Conservation (phyloP, 2,888 invertebrate species). For the Palloptera scutellata region DNA sequence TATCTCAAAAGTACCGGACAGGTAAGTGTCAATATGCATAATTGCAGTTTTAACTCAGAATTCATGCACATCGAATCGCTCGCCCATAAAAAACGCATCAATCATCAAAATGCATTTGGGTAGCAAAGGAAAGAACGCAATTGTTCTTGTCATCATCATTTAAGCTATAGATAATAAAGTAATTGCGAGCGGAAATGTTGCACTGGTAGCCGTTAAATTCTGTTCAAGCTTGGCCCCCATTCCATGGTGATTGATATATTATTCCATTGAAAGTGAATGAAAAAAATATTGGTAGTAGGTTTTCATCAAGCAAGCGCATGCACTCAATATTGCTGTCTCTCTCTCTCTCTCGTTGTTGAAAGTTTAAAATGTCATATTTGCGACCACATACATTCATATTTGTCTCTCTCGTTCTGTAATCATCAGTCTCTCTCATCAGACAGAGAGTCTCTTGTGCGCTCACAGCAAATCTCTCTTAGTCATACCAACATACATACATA, state of each 20-base stretch:
- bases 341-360: not conserved
- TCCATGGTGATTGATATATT: slow-evolving; percentile 61
- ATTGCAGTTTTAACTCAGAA: not conserved
- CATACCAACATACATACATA: slow-evolving; percentile 21
- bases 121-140: not conserved
- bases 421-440: slow-evolving; percentile 19
- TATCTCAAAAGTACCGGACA: slow-evolving; percentile 71
- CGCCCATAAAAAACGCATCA: not conserved
- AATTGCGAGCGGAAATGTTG: slow-evolving; percentile 50
- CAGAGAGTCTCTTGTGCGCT: not conserved
- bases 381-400: not conserved
- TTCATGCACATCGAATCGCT: not conserved
- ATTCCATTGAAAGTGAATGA: not conserved
- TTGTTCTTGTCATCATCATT: slow-evolving; percentile 2
- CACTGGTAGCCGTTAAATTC: slow-evolving; percentile 45
- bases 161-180: slow-evolving; percentile 8
- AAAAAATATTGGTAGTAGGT: not conserved
- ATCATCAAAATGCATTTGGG: not conserved
- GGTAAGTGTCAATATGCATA: slow-evolving; percentile 62
- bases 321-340: slow-evolving; percentile 32
- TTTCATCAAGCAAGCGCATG: not conserved
- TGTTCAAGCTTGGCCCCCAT: slow-evolving; percentile 28
- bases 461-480: not conserved
- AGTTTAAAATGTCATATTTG: no score
- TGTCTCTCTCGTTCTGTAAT: slow-evolving; percentile 21